Percentiles rank a stretch among this genome's conserved stretches.
phyloP scores from a whole-genome alignment of 2,888 invertebrate species.

The Ptilodon capucinus region DNA sequence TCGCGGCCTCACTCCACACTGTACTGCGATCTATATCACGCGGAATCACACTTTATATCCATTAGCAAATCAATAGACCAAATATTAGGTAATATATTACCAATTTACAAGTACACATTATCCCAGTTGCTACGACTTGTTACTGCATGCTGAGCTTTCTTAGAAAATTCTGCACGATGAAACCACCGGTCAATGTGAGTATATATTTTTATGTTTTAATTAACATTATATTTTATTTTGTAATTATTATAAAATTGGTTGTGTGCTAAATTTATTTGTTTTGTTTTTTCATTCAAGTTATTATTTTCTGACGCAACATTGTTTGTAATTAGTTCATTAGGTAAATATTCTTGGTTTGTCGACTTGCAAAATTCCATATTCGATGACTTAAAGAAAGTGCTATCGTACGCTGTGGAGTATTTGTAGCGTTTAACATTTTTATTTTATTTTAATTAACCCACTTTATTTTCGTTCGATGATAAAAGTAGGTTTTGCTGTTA shows the following conservation, averaged over 20 bases:
- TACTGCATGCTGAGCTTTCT: conserved; percentile 63
- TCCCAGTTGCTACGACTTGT: not conserved
- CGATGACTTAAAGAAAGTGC: too few relatives aligned
- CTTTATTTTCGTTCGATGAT: too few relatives aligned
- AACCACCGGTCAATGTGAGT: conserved; percentile 75
- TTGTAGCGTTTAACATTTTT: too few relatives aligned
- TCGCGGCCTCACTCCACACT: conserved; percentile 53
- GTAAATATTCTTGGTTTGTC: not conserved
- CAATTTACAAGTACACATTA: not conserved
- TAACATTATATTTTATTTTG: not conserved
- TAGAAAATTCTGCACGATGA: conserved; percentile 68
- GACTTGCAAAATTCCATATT: not conserved
- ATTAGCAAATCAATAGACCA: not conserved
- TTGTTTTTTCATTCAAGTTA: not conserved
- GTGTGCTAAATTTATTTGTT: not conserved
- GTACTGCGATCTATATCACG: conserved; percentile 44
- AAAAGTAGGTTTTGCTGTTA: too few relatives aligned
- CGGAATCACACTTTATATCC: conserved; percentile 16
- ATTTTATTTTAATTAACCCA: too few relatives aligned
- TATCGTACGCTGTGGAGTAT: too few relatives aligned
- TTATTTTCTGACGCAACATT: not conserved
- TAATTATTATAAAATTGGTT: not conserved
- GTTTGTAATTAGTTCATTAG: not conserved
- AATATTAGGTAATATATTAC: not conserved
- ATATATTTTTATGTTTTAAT: not conserved